These are phyloP conservation scores for Ceryle rudis DNA, from an alignment of 2,797 vertebrate genomes.

Conservation along the genomic window DNA sequence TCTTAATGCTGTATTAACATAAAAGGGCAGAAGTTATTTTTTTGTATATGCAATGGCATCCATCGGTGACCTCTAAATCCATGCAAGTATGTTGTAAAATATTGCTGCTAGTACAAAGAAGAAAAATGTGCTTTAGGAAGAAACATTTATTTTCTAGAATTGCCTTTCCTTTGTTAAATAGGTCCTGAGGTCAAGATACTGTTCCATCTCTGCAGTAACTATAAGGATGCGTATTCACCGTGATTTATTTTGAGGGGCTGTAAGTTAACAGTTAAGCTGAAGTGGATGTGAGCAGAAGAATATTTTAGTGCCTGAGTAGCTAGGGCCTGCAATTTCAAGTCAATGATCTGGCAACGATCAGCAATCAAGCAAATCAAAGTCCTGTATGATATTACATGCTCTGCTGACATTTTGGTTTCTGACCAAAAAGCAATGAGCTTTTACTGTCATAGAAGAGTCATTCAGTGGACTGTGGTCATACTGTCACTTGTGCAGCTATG, in stretches of 20 bases:
- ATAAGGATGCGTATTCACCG: neutral
- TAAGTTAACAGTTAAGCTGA: neutral
- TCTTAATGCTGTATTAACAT: neutral
- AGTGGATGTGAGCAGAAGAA: neutral
- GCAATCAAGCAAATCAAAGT: neutral
- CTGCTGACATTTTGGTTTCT: neutral
- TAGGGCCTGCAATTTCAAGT: neutral
- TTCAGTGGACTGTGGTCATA: neutral
- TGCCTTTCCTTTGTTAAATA: neutral
- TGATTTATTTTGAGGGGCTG: neutral
- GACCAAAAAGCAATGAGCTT: neutral
- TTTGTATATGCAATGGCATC: neutral
- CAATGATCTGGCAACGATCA: neutral
- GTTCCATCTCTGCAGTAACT: neutral
- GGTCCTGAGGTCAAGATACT: neutral
- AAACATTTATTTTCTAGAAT: neutral
- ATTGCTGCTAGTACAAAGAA: neutral
- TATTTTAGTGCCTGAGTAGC: neutral
- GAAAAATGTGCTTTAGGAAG: neutral
- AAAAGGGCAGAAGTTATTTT: neutral
- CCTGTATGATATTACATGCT: neutral
- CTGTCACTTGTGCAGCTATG: neutral
- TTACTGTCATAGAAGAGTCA: neutral
- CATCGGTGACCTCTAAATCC: neutral
- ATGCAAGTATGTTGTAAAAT: neutral